These are phyloP conservation scores for Bombus superbus DNA, from an alignment of 1,140 invertebrate species.

Conservation along the genomic window DNA sequence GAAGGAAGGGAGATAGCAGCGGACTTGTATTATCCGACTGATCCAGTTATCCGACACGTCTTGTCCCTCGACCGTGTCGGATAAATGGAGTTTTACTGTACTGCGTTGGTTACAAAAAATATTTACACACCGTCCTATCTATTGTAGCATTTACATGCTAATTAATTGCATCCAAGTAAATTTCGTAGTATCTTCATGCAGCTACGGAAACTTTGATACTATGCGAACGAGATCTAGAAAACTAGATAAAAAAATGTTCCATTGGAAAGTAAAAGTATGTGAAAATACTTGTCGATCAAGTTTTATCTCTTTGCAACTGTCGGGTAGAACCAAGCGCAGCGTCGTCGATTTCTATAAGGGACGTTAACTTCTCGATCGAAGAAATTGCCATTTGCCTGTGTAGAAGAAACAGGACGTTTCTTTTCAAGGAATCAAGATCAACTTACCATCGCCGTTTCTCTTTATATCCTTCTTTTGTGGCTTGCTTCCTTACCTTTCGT, in stretches of 20 bases:
- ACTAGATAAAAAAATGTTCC: no score
- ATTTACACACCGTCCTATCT: no score
- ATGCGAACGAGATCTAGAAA: neutral
- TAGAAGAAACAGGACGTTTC: neutral
- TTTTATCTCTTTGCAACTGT: neutral
- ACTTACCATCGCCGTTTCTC: slow-evolving; percentile 10
- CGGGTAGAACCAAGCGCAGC: neutral
- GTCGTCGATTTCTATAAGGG: neutral
- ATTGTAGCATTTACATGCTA: no score
- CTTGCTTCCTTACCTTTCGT: slow-evolving; percentile 30
- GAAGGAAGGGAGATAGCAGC: no score
- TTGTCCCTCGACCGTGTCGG: no score
- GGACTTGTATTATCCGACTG: no score
- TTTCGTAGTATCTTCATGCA: no score
- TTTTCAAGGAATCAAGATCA: neutral
- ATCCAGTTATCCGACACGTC: no score
- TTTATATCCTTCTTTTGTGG: neutral
- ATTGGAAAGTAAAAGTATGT: neutral
- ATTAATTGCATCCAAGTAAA: no score
- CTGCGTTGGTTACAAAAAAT: no score
- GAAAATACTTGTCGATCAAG: neutral
- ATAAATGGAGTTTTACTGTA: no score
- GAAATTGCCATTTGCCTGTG: neutral
- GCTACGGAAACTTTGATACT: neutral
- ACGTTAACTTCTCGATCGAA: neutral